Evolutionary conservation across 2,888 invertebrate species (phyloP), one percentile per base, ranked within the genome.

Genomic region (Andrena bicolor): DNA sequence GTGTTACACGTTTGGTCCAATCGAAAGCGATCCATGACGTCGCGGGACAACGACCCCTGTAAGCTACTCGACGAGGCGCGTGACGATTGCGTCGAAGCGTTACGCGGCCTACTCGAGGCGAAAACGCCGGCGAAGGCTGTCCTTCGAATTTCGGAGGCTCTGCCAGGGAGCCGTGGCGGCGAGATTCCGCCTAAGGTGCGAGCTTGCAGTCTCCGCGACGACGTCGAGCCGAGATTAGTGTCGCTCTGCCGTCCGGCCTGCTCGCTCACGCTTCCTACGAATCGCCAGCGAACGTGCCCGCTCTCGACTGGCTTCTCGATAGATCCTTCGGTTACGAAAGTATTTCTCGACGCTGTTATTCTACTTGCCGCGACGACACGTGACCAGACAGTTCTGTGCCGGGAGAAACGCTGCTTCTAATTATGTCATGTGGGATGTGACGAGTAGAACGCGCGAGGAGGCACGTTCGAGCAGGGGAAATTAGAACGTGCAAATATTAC

Each of bases 21-120:
- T 41, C 4, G 0, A 16, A 41, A 16, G 41, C 23, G 10, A 26
- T n/a, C 61, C 64, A 77, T 81, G 87, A 85, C 87, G 84, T 85
- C 88, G 79, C 70, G 70, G 89, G 82, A 83, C 90, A 86, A 89
- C 78, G 89, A 88, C 86, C 89, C 81, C 76, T 79, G 63, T 80
- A 76, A 75, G 74, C 20, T 2, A 35, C 63, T 26, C 76, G 78
- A 72, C 64, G 63, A 61, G 68, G 82, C 53, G 51, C 74, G 73
- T 61, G 71, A 51, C 32, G 69, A 28, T 60, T 56, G 10, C 6
- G 58, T 53, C 8, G 58, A 53, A 48, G 16, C 58, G 48, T 30
- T 10, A 23, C 60, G 49, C 41, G 13, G 51, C 65, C 61, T 48
- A 35, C 68, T 30, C 53, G 60, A 26, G 32, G 53, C 56, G 66